Evolutionary conservation across 2,113 vertebrate species (phyloP).

Genomic region (Orcinus orca): DNA sequence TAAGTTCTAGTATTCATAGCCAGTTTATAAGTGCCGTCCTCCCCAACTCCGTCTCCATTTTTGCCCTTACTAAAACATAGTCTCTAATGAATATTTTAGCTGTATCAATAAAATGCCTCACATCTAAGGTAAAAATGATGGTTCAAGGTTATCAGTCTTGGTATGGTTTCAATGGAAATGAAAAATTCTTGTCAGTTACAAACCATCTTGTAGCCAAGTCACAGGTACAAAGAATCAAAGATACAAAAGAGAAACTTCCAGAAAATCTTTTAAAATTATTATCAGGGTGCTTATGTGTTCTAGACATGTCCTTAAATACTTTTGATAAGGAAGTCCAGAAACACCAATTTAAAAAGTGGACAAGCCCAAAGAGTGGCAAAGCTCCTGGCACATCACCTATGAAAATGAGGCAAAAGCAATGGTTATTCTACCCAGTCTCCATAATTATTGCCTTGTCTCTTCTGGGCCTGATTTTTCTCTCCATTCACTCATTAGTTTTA

Average conservation of each 20-base stretch:
- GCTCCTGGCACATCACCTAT: background rate
- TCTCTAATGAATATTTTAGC: conserved; percentile 36
- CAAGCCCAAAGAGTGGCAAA: background rate
- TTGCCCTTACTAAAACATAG: background rate
- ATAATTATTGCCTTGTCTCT: background rate
- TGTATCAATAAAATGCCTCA: background rate
- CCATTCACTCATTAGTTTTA: background rate
- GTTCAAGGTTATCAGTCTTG: background rate
- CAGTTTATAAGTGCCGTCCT: background rate
- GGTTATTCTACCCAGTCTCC: background rate
- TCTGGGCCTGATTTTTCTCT: background rate
- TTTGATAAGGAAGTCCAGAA: background rate
- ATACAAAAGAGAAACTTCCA: background rate
- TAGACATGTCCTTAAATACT: background rate
- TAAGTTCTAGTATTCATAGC: background rate
- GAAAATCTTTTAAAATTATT: background rate
- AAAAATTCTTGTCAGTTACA: background rate
- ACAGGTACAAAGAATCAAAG: background rate
- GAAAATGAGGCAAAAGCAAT: background rate
- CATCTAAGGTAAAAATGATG: background rate
- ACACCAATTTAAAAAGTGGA: background rate
- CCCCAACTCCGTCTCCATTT: background rate
- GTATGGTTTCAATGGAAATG: background rate
- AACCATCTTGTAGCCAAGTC: background rate
- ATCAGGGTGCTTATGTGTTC: background rate